Evolutionary conservation across 2,888 invertebrate species (phyloP), one percentile per base, ranked within the genome.

Genomic region (Rhynchonema sp.): DNA sequence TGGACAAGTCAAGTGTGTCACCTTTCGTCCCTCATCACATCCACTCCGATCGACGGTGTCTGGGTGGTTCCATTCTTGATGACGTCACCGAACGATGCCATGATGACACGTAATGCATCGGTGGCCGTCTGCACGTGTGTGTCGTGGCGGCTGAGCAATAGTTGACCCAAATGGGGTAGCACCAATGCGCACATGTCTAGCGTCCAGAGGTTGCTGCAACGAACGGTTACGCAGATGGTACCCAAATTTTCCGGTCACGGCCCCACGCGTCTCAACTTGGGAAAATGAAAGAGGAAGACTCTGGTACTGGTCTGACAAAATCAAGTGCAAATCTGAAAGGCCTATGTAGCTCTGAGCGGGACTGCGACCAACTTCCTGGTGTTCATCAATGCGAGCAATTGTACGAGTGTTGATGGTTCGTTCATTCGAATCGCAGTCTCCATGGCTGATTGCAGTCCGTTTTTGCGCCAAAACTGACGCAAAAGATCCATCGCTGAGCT

Each of bases 311-410:
- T n/a, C 38, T 38, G 38, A 38, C 38, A 38, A 6, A 17, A 6
- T 38, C 6, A 17, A 6, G 17, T 38, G 6, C 17, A 38, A 38
- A 38, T 38, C 38, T 38, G 38, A 38, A 6, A 38, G 6, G 38
- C 38, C 17, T 38, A 38, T 38, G 9, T 6, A 38, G 38, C 38
- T 38, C 9, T 38, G 38, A 13, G 38, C 38, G 17, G 9, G 13
- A 52, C 9, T 23, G n/a, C 56, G n/a, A 56, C 30, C 30, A 23
- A 56, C 56, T 17, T 30, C n/a, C 30, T n/a, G 26, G 25, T 1
- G 56, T 56, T 56, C 38, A 56, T 30, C n/a, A 46, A 3, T 9
- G 27, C 20, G 38, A 56, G 56, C 56, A 56, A 22, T 28, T 56
- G 38, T 25, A 38, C 46, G 38, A 56, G 2, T 3, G 29, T 3